Conservation (phyloP, 2,113 vertebrate genomes). For the Lampris megalopsis region DNA sequence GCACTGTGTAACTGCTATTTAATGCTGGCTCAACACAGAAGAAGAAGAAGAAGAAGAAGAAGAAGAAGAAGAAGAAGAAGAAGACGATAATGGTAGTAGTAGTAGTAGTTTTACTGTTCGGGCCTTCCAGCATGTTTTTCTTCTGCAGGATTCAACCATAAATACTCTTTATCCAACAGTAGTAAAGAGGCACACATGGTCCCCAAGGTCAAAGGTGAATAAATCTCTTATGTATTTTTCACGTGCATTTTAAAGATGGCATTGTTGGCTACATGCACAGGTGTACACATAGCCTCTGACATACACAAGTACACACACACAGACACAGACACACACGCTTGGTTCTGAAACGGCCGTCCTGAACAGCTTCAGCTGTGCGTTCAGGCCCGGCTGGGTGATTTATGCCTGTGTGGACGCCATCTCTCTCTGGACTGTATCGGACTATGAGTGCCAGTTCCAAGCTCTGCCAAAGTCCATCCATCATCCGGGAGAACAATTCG, state of each 20-base stretch:
- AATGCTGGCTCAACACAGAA: too few species aligned
- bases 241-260: slow-evolving; percentile 30
- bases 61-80: too few species aligned
- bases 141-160: too few species aligned
- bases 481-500: slow-evolving; percentile 62
- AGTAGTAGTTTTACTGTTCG: too few species aligned
- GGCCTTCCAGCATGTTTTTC: too few species aligned
- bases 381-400: slow-evolving; percentile 56
- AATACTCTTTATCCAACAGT: too few species aligned
- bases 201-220: slow-evolving; percentile 39
- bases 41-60: too few species aligned
- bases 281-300: too few species aligned
- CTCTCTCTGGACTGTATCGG: slow-evolving; percentile 63
- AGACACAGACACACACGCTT: slow-evolving; percentile 32
- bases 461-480: slow-evolving; percentile 54
- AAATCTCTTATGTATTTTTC: slow-evolving; percentile 19
- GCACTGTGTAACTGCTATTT: too few species aligned
- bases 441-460: slow-evolving; percentile 73
- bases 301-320: slow-evolving; percentile 1
- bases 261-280: neutral
- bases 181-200: too few species aligned
- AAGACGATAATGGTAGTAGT: too few species aligned
- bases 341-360: slow-evolving; percentile 52
- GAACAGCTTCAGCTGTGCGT: slow-evolving; percentile 30
- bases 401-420: slow-evolving; percentile 65